A percentile compares a stretch with the other conserved stretches of the same genome.
These are phyloP conservation scores for Catocala sponsa DNA, from an alignment of 2,888 invertebrate species.

Conservation along the genomic window DNA sequence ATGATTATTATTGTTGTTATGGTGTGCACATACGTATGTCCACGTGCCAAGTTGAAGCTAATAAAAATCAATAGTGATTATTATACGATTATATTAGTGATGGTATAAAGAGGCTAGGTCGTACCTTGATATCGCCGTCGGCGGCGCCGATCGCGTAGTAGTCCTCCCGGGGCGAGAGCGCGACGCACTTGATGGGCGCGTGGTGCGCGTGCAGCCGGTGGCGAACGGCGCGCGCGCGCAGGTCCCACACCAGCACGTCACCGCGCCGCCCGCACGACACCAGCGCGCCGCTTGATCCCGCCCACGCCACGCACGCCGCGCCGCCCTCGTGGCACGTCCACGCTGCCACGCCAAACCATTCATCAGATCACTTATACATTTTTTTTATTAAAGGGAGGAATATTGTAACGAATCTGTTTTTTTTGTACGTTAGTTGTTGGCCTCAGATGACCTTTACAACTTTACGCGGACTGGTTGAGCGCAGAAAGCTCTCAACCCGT, in stretches of 20 bases:
- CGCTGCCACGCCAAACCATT: slow-evolving; percentile 83
- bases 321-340: slow-evolving; percentile 98
- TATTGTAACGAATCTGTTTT: too few species aligned
- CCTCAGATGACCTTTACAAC: too few species aligned
- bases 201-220: slow-evolving; percentile 96
- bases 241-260: slow-evolving; percentile 98
- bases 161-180: slow-evolving; percentile 98
- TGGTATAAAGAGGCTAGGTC: background rate
- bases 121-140: slow-evolving; percentile 96
- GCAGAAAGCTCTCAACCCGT: too few species aligned
- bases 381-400: too few species aligned
- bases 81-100: background rate
- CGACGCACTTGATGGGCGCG: slow-evolving; percentile 97
- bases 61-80: too few species aligned
- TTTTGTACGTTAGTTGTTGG: too few species aligned
- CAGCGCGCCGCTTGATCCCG: slow-evolving; percentile 97
- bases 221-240: slow-evolving; percentile 95
- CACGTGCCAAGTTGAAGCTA: background rate
- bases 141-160: slow-evolving; percentile 98
- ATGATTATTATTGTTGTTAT: too few species aligned
- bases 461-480: too few species aligned
- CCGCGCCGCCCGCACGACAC: slow-evolving; percentile 99
- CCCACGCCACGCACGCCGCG: slow-evolving; percentile 95
- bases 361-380: too few species aligned
- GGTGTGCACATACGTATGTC: background rate